Conservation (phyloP, 2,888 invertebrate species). For the Cephus spinipes region DNA sequence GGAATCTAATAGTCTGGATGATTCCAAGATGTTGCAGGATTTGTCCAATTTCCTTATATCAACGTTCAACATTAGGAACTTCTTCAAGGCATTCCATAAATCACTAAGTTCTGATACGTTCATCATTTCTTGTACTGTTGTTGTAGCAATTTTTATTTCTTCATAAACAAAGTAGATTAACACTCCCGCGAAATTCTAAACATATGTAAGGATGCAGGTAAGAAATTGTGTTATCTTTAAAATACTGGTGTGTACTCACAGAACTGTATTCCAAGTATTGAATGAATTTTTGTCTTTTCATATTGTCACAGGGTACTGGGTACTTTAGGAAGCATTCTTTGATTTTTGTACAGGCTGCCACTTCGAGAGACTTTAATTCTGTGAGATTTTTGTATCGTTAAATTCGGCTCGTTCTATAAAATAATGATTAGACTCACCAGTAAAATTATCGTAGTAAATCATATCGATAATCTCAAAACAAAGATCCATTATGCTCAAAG, state of each 20-base stretch:
- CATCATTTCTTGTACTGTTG: conserved; percentile 13
- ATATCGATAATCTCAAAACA: conserved; percentile 51
- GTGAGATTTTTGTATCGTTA: background rate
- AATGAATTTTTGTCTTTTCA: conserved; percentile 40
- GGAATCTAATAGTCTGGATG: conserved; percentile 40
- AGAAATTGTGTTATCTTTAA: background rate
- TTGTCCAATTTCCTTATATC: conserved; percentile 35
- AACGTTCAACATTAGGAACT: conserved; percentile 33
- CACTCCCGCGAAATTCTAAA: conserved; percentile 8
- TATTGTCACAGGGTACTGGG: conserved; percentile 39
- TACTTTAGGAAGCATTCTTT: conserved; percentile 40
- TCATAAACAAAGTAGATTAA: conserved; percentile 38
- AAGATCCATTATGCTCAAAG: conserved; percentile 37
- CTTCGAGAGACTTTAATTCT: conserved; percentile 21
- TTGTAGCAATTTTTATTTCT: conserved; percentile 39
- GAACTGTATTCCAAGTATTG: conserved; percentile 43
- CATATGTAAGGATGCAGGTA: background rate
- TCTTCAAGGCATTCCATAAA: conserved; percentile 47
- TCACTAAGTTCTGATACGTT: conserved; percentile 38
- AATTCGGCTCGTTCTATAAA: background rate
- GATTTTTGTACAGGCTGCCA: conserved; percentile 47
- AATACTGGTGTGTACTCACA: conserved; percentile 27
- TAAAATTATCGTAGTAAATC: conserved; percentile 32
- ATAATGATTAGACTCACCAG: conserved; percentile 38
- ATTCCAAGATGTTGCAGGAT: conserved; percentile 38